These are phyloP conservation scores for Macrotis lagotis DNA, from an alignment of 2,113 vertebrate genomes.

Conservation along the genomic window DNA sequence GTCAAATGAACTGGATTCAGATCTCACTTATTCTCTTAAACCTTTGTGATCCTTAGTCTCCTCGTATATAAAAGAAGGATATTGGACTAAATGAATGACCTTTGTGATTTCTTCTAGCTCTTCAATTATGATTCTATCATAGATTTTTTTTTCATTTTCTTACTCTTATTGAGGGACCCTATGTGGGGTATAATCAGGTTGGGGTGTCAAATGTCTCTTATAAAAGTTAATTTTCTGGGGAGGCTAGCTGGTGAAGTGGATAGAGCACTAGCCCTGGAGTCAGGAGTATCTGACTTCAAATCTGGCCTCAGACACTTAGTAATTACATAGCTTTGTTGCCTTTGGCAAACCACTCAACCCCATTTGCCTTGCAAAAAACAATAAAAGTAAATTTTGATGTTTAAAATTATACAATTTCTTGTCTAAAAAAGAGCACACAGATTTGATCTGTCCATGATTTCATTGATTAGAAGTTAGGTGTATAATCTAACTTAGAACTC, in stretches of 20 bases:
- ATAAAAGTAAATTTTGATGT: too few species aligned
- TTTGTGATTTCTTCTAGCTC: background rate
- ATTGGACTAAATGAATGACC: background rate
- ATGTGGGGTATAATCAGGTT: background rate
- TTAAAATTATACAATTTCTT: background rate
- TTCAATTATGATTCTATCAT: background rate
- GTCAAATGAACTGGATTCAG: background rate
- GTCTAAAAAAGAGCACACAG: too few species aligned
- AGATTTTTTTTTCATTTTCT: background rate
- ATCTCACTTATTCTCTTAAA: background rate
- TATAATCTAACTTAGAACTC: background rate
- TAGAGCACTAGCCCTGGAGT: too few species aligned
- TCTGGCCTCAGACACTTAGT: too few species aligned
- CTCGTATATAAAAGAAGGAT: background rate
- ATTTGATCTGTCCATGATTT: background rate
- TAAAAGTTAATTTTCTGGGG: background rate
- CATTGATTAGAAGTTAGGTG: background rate
- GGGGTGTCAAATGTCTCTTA: background rate
- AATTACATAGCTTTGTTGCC: too few species aligned
- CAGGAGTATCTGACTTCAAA: too few species aligned
- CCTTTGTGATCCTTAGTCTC: background rate
- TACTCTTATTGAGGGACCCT: background rate
- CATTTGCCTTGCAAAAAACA: too few species aligned
- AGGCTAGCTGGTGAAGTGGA: too few species aligned
- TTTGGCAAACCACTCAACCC: too few species aligned